Base-by-base conservation (phyloP, 2,888 invertebrate genomes). In the Tetramorium bicarinatum region DNA sequence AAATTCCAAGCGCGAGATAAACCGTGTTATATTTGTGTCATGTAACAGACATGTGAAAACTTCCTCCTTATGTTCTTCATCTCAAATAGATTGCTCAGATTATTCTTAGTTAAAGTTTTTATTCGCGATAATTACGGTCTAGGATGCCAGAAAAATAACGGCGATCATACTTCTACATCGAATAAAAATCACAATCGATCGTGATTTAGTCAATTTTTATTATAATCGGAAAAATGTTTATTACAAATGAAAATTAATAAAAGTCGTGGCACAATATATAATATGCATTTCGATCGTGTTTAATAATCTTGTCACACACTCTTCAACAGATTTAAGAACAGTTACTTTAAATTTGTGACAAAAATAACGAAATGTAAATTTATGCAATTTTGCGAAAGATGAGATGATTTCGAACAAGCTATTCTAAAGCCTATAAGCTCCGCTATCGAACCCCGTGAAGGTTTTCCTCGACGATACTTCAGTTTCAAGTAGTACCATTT, bases 201-300 rank as follows among this genome's bases (percentile, higher is more conserved):
- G 52, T 18, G 9, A 72, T 64, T n/a, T 69, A 29, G 3, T 49
- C 4, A n/a, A 21, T 13, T 25, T 54, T 56, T 8, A 25, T 72
- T 56, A 41, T 7, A 62, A 62, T 75, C 11, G 21, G 9, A 38
- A 0, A 21, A n/a, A 62, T 59, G n/a, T 75, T 15, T 49, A 38
- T 75, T 64, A n/a, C 25, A 74, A 59, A 61, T 74, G 25, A 15
- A 7, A 38, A 64, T 49, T 49, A 18, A 64, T 8, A 64, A 64
- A 49, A 38, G 4, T 34, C 6, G 7, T 6, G 1, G 0, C 11
- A 11, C 4, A 41, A 34, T 18, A 18, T 47, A 47, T 47, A 1
- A 1, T 25, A 25, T 25, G 2, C 15, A 38, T 47, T 47, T 75
- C 34, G 21, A 34, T 38, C 1, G 6, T 7, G 15, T 75, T 71